Conservation (phyloP, 2,888 invertebrate species). For the Euzophera pinguis region DNA sequence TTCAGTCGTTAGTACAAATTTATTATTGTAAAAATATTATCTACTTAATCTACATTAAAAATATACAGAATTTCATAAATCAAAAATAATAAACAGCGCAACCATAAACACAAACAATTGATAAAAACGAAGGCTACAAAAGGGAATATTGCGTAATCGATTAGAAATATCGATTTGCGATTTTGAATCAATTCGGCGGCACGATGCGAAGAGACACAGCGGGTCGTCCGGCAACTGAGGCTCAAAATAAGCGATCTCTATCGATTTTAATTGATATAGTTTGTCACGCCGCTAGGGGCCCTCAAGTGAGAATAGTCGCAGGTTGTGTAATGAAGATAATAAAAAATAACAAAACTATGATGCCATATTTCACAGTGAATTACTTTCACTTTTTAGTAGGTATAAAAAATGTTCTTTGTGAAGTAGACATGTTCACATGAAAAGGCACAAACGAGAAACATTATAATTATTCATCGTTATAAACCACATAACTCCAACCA, state of each 20-base stretch:
- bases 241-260: constrained; percentile 30
- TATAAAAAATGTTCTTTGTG: too few species aligned
- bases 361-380: constrained; percentile 25
- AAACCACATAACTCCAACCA: too few species aligned
- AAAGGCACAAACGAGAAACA: too few species aligned
- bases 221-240: constrained; percentile 22
- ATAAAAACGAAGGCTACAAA: constrained; percentile 17
- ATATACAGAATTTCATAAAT: background rate
- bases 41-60: too few species aligned
- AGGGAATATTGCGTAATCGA: constrained; percentile 21
- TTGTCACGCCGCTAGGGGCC: constrained; percentile 26
- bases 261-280: constrained; percentile 43
- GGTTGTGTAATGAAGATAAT: constrained; percentile 35
- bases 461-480: too few species aligned
- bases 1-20: too few species aligned
- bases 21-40: too few species aligned
- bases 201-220: constrained; percentile 27
- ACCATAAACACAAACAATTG: background rate
- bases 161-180: constrained; percentile 28
- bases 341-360: constrained; percentile 28
- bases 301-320: constrained; percentile 28
- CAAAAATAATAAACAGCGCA: background rate
- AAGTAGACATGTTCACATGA: too few species aligned
- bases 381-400: constrained; percentile 23
- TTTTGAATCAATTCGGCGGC: constrained; percentile 25